Base-by-base conservation (phyloP, 35 echinoderm and acorn worm genomes). In the Holothuria glaberrima region DNA sequence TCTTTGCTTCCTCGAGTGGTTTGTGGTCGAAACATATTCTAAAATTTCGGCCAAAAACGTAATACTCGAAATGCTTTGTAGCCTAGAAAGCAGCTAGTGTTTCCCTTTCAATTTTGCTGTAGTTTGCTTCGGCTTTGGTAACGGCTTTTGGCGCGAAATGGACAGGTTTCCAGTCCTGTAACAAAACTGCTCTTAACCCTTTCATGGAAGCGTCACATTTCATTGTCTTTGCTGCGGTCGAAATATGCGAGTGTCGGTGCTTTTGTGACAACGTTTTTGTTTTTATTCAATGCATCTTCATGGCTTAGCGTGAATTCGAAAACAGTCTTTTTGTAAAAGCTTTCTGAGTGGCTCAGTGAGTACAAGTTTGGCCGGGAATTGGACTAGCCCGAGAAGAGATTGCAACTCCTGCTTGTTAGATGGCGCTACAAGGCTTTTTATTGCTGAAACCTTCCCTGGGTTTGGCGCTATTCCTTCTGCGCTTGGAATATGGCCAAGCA, bases 61-160 rank as follows among this genome's bases (percentile, higher is more conserved):
- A n/a, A n/a, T n/a, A n/a, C n/a, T n/a, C n/a, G n/a, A n/a, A n/a
- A n/a, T n/a, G n/a, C n/a, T n/a, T n/a, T n/a, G n/a, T n/a, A n/a
- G n/a, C n/a, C n/a, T n/a, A 71, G 17, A 73, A 33, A 26, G 50
- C 86, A 2, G 86, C 67, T 52, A 88, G 20, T 3, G 35, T 48
- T 75, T 88, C 86, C 27, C 86, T 71, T 35, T 88, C 66, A 27
- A 88, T 88, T 38, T 88, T 88, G 65, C 86, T 88, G 45, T 88
- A 88, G 38, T 88, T 88, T 66, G 63, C 22, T 72, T 88, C 86
- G n/a, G 88, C 70, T 29, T 34, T 56, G 6, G 88, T 90, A 5
- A 90, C 71, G 4, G 88, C 7, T 80, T 90, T 90, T 2, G 71
- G 62, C 30, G 88, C 88, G 31, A 80, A 90, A 64, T 77, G 54